These are phyloP conservation scores for Chionomys nivalis DNA, from an alignment of 2,113 vertebrate genomes.

Conservation along the genomic window DNA sequence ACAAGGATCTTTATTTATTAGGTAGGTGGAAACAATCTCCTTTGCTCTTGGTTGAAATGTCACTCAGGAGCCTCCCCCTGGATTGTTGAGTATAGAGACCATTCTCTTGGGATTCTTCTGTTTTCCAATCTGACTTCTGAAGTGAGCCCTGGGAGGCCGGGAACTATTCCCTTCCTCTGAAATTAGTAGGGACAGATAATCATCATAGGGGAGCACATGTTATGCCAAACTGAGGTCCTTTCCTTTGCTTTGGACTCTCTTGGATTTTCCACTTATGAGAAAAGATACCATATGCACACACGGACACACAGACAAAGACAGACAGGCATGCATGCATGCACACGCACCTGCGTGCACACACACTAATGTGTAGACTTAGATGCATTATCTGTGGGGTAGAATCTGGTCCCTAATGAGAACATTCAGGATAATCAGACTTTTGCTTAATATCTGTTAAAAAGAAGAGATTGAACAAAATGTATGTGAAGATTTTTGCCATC, in stretches of 20 bases:
- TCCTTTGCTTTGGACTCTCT: neutral
- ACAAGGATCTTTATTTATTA: slow-evolving; percentile 68
- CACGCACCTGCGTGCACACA: rapidly evolving
- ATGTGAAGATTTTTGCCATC: neutral
- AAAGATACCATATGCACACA: neutral
- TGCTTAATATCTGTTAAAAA: neutral
- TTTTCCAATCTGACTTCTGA: slow-evolving; percentile 32
- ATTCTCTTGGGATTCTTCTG: slow-evolving; percentile 30
- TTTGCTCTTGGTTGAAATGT: slow-evolving; percentile 70
- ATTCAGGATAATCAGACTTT: neutral
- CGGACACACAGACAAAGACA: neutral
- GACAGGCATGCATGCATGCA: no score
- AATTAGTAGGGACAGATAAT: neutral
- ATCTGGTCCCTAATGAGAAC: neutral
- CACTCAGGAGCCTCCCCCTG: slow-evolving; percentile 58
- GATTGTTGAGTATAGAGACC: neutral
- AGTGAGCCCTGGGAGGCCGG: neutral
- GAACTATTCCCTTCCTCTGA: slow-evolving; percentile 2
- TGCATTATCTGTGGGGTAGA: neutral
- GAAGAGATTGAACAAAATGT: neutral
- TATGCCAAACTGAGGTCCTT: neutral
- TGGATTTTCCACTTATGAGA: slow-evolving; percentile 22
- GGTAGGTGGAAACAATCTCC: slow-evolving; percentile 47
- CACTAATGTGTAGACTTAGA: neutral
- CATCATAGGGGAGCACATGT: neutral